phyloP scores from a whole-genome alignment of 2,888 invertebrate genomes.

The Cacoxenus indagator region DNA sequence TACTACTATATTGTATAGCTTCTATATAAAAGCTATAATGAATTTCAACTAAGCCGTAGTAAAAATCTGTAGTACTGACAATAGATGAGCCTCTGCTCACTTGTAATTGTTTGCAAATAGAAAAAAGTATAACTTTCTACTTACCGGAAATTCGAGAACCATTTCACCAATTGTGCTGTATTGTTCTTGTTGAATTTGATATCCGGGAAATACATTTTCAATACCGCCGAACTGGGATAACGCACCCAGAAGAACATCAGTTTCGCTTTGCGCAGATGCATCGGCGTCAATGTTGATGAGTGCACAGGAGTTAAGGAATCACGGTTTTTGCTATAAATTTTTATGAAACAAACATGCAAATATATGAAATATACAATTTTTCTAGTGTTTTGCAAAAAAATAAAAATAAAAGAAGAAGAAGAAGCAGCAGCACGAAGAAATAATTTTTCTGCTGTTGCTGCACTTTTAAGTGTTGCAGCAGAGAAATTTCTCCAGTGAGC shows the following conservation, averaged over 20 bases:
- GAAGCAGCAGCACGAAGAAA: conserved; percentile 25
- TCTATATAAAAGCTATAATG: too few relatives aligned
- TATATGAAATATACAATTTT: conserved; percentile 34
- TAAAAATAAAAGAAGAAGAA: conserved; percentile 26
- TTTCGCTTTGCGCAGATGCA: conserved; percentile 99
- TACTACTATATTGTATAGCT: too few relatives aligned
- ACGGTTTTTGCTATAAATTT: conserved; percentile 58
- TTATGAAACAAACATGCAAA: conserved; percentile 26
- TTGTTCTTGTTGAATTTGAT: conserved; percentile 99
- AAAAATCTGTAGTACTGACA: too few relatives aligned
- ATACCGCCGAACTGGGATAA: conserved; percentile 98
- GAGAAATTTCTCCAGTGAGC: conserved; percentile 34
- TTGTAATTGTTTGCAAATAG: not conserved
- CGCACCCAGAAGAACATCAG: conserved; percentile 99
- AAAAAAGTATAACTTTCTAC: conserved; percentile 63
- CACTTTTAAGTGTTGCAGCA: conserved; percentile 51
- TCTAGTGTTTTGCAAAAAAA: conserved; percentile 27
- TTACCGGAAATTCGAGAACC: conserved; percentile 99
- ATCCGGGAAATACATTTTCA: conserved; percentile 99
- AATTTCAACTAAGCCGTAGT: too few relatives aligned
- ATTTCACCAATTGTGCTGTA: conserved; percentile 99
- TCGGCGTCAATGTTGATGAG: conserved; percentile 97
- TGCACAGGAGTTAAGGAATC: conserved; percentile 88
- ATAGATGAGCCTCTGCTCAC: not conserved
- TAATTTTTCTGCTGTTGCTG: conserved; percentile 31